Evolutionary conservation across 2,888 invertebrate species (phyloP).

Genomic region (Rotaria magnacalcarata): DNA sequence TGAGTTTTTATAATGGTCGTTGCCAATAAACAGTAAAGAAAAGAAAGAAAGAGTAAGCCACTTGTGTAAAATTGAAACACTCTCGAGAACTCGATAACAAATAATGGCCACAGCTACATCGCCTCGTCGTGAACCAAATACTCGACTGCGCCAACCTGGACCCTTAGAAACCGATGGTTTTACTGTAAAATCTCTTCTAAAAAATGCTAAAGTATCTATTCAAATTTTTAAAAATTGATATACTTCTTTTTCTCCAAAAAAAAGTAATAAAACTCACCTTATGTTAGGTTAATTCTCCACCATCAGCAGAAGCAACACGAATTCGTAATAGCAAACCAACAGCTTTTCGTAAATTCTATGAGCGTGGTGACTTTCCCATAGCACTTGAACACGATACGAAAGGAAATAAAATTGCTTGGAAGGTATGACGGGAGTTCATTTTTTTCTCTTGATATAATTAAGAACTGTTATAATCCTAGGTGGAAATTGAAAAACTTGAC

Average conservation of each 20-base stretch:
- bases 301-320: conserved; percentile 55
- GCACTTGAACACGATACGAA: conserved; percentile 68
- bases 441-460: too few species aligned
- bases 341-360: conserved; percentile 70
- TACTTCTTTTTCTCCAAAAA: too few species aligned
- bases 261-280: background rate
- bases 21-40: conserved; percentile 7
- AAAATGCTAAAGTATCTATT: conserved; percentile 69
- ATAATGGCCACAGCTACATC: conserved; percentile 25
- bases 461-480: conserved; percentile 57
- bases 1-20: background rate
- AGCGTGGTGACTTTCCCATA: conserved; percentile 75
- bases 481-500: conserved; percentile 80
- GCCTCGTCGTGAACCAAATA: background rate
- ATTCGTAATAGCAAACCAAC: conserved; percentile 51
- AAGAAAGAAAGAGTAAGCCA: conserved; percentile 18
- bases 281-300: conserved; percentile 51
- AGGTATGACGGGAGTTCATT: conserved; percentile 61
- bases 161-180: conserved; percentile 64
- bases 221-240: too few species aligned
- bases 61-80: conserved; percentile 15
- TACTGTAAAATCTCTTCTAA: conserved; percentile 77
- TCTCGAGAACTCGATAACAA: background rate
- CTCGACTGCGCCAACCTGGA: background rate
- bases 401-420: conserved; percentile 71